A percentile compares a stretch with the other conserved stretches of the same genome.
phyloP scores from a whole-genome alignment of 2,888 invertebrate species.

The Archaeoteleia sp. region DNA sequence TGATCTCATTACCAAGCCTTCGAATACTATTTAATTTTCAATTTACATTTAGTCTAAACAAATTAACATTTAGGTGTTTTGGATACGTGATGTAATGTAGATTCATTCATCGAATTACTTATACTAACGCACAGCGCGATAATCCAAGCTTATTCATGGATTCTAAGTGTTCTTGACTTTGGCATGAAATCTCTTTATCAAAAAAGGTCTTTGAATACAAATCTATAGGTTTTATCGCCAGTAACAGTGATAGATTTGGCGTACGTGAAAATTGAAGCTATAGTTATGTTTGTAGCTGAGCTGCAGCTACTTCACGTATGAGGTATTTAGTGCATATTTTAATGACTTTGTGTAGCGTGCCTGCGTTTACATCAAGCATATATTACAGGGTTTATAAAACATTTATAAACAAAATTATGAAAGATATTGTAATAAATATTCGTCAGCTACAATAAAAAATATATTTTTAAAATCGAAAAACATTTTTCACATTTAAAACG shows the following conservation, averaged over 20 bases:
- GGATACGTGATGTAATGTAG: no score
- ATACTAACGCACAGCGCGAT: neutral
- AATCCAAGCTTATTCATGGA: neutral
- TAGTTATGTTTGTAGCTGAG: constrained; percentile 18
- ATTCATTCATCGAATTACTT: neutral
- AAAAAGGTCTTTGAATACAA: constrained; percentile 10
- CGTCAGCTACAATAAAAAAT: no score
- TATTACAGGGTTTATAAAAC: no score
- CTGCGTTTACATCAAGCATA: constrained; percentile 20
- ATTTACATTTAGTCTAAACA: no score
- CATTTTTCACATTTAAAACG: no score
- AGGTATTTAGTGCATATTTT: constrained; percentile 44
- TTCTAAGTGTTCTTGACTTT: neutral
- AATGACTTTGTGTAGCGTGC: constrained; percentile 28
- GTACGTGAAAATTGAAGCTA: constrained; percentile 23
- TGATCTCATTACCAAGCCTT: no score
- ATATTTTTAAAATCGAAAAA: no score
- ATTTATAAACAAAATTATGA: no score
- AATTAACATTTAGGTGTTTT: no score
- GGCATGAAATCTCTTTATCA: neutral
- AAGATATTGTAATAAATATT: no score
- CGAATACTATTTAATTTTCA: no score
- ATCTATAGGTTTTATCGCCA: constrained; percentile 22
- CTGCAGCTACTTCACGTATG: constrained; percentile 32
- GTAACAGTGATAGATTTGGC: constrained; percentile 29